Conservation (phyloP, 1,140 invertebrate genomes). For the Daktulosphaira vitifoliae region DNA sequence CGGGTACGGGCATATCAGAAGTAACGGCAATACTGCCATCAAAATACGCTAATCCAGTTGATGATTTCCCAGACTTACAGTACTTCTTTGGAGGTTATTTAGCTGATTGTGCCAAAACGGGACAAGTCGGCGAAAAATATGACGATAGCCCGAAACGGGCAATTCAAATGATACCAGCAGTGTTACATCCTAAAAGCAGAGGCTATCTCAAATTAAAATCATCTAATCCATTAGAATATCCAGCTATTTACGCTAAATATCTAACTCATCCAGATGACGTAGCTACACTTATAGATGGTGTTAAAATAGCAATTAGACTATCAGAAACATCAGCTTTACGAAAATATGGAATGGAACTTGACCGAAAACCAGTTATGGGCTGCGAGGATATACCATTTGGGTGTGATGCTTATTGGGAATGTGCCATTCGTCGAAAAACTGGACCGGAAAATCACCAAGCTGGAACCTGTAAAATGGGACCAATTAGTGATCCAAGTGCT, state of each 20-base stretch:
- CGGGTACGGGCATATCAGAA: conserved; percentile 71
- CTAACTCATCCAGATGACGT: conserved; percentile 66
- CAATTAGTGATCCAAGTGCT: conserved; percentile 53
- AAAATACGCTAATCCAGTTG: conserved; percentile 61
- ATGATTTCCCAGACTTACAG: conserved; percentile 75
- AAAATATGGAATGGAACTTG: conserved; percentile 60
- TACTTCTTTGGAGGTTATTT: conserved; percentile 75
- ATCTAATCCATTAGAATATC: conserved; percentile 66
- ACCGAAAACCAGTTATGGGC: conserved; percentile 58
- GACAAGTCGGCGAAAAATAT: conserved; percentile 66
- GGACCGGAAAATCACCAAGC: conserved; percentile 78
- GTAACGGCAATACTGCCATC: conserved; percentile 74
- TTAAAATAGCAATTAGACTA: conserved; percentile 60
- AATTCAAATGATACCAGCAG: conserved; percentile 57
- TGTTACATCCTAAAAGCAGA: conserved; percentile 69
- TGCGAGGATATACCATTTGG: conserved; percentile 64
- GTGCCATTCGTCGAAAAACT: conserved; percentile 63
- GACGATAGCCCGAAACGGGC: conserved; percentile 43
- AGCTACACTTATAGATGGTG: conserved; percentile 61
- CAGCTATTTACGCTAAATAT: conserved; percentile 78
- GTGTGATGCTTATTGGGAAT: conserved; percentile 71
- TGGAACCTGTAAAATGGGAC: conserved; percentile 73
- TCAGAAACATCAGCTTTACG: conserved; percentile 58
- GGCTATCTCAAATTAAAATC: conserved; percentile 64
- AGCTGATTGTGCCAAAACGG: conserved; percentile 70